Conservation (phyloP, 2,113 vertebrate species). For the Mus musculus region GRCm39 chr4:92685001-92685500, state of each 20-base stretch:
- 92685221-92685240: not conserved
- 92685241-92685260: not conserved
- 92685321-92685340: not conserved
- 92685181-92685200: not conserved
- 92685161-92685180: not conserved
- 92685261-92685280: not conserved
- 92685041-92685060: not conserved
- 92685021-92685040: not conserved
- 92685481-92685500: not conserved
- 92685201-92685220: constrained; percentile 26
- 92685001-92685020: not conserved
- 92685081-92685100: not conserved
- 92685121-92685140: not conserved
- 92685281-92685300: not conserved
- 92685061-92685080: not conserved
- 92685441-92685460: not conserved
- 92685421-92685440: not conserved
- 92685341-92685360: not conserved
- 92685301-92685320: not conserved
- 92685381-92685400: not conserved
- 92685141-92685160: not conserved
- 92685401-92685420: not conserved
- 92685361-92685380: not conserved
- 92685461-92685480: not conserved
- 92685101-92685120: not conserved